Percentiles rank a stretch among this genome's conserved stretches.
Evolutionary conservation across 2,888 invertebrate genomes (phyloP).

Genomic region (Neoscelio sp.): DNA sequence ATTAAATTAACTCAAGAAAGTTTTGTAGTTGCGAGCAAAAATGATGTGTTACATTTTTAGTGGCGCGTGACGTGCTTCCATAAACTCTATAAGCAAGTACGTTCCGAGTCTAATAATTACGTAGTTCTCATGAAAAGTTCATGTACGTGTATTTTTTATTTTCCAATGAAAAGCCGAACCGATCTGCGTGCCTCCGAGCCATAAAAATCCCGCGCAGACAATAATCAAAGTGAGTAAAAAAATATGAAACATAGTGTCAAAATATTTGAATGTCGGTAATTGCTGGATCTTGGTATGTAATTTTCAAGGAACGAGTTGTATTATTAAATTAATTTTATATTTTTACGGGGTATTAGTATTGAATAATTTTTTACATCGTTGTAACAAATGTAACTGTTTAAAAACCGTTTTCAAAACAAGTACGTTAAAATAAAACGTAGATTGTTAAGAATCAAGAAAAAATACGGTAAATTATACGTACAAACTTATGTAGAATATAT

Average conservation of each 20-base stretch:
- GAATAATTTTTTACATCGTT: too few species aligned
- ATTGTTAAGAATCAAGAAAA: too few species aligned
- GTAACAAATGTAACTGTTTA: too few species aligned
- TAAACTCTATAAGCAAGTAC: slow-evolving; percentile 51
- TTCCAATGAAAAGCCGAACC: slow-evolving; percentile 64
- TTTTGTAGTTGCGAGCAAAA: slow-evolving; percentile 44
- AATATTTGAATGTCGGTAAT: too few species aligned
- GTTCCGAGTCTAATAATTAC: slow-evolving; percentile 48
- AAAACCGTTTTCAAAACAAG: too few species aligned
- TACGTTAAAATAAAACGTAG: too few species aligned
- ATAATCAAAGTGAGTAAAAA: slow-evolving; percentile 17
- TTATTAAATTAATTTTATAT: too few species aligned
- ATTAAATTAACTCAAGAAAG: slow-evolving; percentile 61
- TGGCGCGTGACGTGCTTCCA: slow-evolving; percentile 60
- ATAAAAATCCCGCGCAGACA: slow-evolving; percentile 71
- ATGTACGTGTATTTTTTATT: slow-evolving; percentile 56
- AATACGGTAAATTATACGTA: too few species aligned
- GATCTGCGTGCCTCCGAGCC: slow-evolving; percentile 75
- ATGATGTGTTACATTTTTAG: slow-evolving; percentile 56
- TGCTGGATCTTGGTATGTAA: too few species aligned
- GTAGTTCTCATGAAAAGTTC: slow-evolving; percentile 48
- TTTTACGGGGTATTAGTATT: too few species aligned
- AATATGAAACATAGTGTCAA: not conserved
- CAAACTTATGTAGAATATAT: too few species aligned
- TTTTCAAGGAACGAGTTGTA: too few species aligned